Evolutionary conservation across 2,797 vertebrate species (phyloP).

Genomic region (Falco columbarius): DNA sequence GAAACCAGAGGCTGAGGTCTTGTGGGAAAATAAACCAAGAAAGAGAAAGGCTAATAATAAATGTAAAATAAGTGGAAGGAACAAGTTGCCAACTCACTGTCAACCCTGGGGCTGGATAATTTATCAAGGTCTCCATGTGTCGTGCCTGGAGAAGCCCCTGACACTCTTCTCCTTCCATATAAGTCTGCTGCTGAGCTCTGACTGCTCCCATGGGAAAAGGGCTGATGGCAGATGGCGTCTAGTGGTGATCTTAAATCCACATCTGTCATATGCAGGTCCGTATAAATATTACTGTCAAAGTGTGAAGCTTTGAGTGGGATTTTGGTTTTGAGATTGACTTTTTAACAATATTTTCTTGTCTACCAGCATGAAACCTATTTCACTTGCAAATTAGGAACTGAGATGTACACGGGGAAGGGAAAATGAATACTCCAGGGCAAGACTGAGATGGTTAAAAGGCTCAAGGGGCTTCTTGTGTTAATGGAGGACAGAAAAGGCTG

Average conservation of each 20-base stretch:
- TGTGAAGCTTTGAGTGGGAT: not conserved
- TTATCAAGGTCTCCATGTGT: not conserved
- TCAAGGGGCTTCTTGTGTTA: not conserved
- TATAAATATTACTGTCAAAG: not conserved
- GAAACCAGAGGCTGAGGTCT: not conserved
- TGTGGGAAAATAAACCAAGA: not conserved
- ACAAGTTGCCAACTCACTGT: not conserved
- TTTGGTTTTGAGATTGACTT: not conserved
- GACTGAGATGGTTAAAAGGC: conserved; percentile 1
- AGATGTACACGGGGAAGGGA: not conserved
- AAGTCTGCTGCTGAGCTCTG: not conserved
- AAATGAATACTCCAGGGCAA: not conserved
- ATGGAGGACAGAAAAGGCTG: not conserved
- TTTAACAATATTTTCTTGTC: not conserved
- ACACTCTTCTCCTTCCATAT: not conserved
- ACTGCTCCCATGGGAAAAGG: not conserved
- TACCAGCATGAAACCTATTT: not conserved
- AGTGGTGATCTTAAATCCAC: not conserved
- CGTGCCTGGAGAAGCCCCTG: not conserved
- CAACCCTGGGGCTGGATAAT: not conserved
- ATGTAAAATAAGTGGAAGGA: not conserved
- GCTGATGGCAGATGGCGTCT: not conserved
- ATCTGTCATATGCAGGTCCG: not conserved
- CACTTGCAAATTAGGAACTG: not conserved
- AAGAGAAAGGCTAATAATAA: conserved; percentile 12